Evolutionary conservation across 2,888 invertebrate genomes (phyloP).

Genomic region (Eupithecia dodoneata): DNA sequence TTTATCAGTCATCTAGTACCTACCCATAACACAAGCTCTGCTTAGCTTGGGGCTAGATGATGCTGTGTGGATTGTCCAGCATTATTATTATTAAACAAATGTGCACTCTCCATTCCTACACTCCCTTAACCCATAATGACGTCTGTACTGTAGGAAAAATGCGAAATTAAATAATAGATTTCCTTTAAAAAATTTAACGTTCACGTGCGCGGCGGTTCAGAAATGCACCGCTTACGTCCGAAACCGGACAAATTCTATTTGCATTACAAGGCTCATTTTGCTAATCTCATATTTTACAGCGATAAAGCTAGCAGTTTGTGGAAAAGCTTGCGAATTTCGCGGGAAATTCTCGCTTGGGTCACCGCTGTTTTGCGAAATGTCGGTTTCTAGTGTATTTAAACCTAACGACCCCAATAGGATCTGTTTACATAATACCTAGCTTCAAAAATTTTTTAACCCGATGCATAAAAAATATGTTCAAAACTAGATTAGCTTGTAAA

Average conservation of each 20-base stretch:
- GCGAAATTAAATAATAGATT: no score
- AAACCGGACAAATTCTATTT: slow-evolving; percentile 19
- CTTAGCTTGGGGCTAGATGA: no score
- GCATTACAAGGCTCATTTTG: slow-evolving; percentile 21
- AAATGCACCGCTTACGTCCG: background rate
- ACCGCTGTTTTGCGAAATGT: slow-evolving; percentile 6
- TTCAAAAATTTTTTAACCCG: background rate
- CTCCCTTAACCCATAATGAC: no score
- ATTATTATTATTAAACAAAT: no score
- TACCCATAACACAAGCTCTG: no score
- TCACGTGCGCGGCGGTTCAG: background rate
- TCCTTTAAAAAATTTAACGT: background rate
- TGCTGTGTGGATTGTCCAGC: no score
- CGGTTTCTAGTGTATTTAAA: background rate
- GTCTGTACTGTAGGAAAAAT: no score
- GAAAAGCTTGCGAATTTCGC: slow-evolving; percentile 22
- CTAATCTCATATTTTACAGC: slow-evolving; percentile 34
- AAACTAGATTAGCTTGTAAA: no score
- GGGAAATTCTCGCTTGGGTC: slow-evolving; percentile 17
- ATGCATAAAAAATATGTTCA: background rate
- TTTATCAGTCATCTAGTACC: no score
- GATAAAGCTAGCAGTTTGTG: slow-evolving; percentile 23
- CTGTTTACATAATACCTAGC: background rate
- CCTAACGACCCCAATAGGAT: background rate
- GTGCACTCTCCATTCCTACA: no score